Evolutionary conservation across 2,888 invertebrate species (phyloP).

Genomic region (Hirudinaria manillensis): DNA sequence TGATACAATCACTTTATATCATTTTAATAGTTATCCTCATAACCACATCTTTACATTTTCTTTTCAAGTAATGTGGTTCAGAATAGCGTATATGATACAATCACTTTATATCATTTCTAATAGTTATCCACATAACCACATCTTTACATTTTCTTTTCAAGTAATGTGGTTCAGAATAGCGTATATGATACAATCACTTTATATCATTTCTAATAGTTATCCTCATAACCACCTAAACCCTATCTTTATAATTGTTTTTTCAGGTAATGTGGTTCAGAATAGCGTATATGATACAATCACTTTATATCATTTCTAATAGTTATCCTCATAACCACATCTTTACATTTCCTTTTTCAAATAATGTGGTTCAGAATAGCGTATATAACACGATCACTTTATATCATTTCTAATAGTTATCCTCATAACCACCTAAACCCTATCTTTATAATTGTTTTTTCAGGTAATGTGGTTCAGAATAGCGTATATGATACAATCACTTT

Average conservation of each 20-base stretch:
- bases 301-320: background rate
- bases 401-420: background rate
- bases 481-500: constrained; percentile 3
- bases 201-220: too few species aligned
- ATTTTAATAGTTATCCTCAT: background rate
- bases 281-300: constrained; percentile 3
- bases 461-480: constrained; percentile 21
- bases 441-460: background rate
- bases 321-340: background rate
- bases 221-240: too few species aligned
- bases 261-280: background rate
- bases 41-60: background rate
- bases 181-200: background rate
- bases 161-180: too few species aligned
- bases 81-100: background rate
- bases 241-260: too few species aligned
- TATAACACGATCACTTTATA: background rate
- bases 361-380: background rate
- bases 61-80: background rate
- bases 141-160: too few species aligned
- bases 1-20: background rate
- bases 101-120: background rate
- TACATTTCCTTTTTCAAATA: background rate
- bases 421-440: background rate
- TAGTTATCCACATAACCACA: background rate